A percentile compares a stretch with the other conserved stretches of the same genome.
These are phyloP conservation scores for Clavelina lepadiformis DNA, from an alignment of 23 tunicate genomes.

Conservation along the genomic window DNA sequence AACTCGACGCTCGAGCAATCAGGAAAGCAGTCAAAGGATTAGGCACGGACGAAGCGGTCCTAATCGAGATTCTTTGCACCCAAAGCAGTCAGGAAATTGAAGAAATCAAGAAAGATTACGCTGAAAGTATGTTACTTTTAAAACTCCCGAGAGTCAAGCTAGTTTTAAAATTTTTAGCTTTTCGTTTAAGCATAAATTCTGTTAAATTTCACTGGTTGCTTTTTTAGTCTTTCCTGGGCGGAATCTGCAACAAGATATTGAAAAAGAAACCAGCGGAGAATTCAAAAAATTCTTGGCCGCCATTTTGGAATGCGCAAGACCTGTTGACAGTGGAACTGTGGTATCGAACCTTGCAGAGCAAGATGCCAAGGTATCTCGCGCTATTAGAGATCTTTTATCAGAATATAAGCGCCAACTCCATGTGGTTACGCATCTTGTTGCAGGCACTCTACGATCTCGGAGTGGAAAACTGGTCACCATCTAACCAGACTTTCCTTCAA, in stretches of 20 bases:
- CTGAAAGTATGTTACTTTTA: slow-evolving; percentile 24
- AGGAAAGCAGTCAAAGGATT: slow-evolving; percentile 93
- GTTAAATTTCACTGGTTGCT: not conserved
- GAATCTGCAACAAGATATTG: slow-evolving; percentile 58
- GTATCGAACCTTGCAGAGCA: slow-evolving; percentile 49
- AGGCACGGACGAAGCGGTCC: slow-evolving; percentile 87
- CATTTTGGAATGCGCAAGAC: slow-evolving; percentile 48
- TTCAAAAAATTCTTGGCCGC: slow-evolving; percentile 72
- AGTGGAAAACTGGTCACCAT: slow-evolving; percentile 71
- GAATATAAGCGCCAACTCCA: not conserved
- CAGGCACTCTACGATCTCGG: slow-evolving; percentile 47
- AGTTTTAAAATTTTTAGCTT: not conserved
- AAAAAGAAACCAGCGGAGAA: slow-evolving; percentile 67
- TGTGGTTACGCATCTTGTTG: no score
- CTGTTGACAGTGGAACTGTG: slow-evolving; percentile 63
- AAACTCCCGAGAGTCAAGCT: not conserved
- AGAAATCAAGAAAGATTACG: slow-evolving; percentile 64
- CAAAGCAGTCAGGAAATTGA: slow-evolving; percentile 54
- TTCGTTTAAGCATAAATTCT: not conserved
- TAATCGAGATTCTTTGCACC: slow-evolving; percentile 94
- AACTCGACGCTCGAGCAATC: slow-evolving; percentile 60
- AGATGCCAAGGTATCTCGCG: slow-evolving; percentile 58
- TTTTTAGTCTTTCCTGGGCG: slow-evolving; percentile 24
- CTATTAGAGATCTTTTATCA: not conserved
- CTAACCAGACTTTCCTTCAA: slow-evolving; percentile 56